A percentile compares a stretch with the other conserved stretches of the same genome.
These are phyloP conservation scores for Drosophila kohkoa DNA, from an alignment of 1,140 invertebrate genomes.

Conservation along the genomic window DNA sequence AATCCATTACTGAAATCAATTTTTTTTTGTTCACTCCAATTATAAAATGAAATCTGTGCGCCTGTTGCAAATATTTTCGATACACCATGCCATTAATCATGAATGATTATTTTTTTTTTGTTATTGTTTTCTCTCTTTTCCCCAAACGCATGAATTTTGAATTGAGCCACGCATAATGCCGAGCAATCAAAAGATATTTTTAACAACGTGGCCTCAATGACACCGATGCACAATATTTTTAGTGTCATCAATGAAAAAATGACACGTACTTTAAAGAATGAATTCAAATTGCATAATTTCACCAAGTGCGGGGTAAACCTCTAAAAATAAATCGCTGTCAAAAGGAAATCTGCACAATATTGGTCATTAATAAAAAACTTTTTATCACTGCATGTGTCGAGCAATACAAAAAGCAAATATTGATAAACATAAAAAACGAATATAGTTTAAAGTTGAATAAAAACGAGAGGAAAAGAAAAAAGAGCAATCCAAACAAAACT, in stretches of 20 bases:
- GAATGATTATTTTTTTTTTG: slow-evolving; percentile 34
- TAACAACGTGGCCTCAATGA: slow-evolving; percentile 47
- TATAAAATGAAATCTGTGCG: slow-evolving; percentile 63
- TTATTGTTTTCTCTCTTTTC: background rate
- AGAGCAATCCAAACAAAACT: slow-evolving; percentile 37
- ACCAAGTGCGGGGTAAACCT: background rate
- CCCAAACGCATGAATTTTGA: slow-evolving; percentile 36
- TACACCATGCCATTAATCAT: slow-evolving; percentile 65
- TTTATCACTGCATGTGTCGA: slow-evolving; percentile 51
- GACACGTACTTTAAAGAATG: slow-evolving; percentile 55
- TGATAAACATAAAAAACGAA: slow-evolving; percentile 73
- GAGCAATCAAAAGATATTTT: slow-evolving; percentile 54
- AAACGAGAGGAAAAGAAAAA: slow-evolving; percentile 14
- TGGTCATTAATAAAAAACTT: slow-evolving; percentile 79
- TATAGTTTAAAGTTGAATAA: slow-evolving; percentile 44
- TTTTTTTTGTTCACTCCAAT: slow-evolving; percentile 51
- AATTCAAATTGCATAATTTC: slow-evolving; percentile 59
- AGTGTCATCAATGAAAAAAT: slow-evolving; percentile 23
- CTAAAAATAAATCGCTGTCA: slow-evolving; percentile 67
- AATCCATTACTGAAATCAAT: slow-evolving; percentile 71
- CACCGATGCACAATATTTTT: slow-evolving; percentile 42
- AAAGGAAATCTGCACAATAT: slow-evolving; percentile 77
- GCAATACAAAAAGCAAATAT: slow-evolving; percentile 73
- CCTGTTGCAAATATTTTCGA: slow-evolving; percentile 47
- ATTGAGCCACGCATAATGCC: slow-evolving; percentile 64